phyloP scores from a whole-genome alignment of 2,888 invertebrate species.

The Drosophila longiperda region DNA sequence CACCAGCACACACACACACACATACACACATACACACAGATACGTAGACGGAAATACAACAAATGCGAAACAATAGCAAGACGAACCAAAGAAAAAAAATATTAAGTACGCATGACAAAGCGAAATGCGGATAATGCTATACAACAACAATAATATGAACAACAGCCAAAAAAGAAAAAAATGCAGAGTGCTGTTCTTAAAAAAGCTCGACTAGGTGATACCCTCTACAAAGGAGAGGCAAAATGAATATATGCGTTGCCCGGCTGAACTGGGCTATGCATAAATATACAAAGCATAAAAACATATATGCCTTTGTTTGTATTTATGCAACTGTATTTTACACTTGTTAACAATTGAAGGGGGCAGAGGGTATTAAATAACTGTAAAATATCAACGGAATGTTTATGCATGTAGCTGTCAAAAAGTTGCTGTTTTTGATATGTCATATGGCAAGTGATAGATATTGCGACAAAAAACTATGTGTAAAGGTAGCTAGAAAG shows the following conservation, averaged over 20 bases:
- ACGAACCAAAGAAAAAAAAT: conserved; percentile 7
- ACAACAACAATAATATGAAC: conserved; percentile 22
- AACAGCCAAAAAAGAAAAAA: conserved; percentile 6
- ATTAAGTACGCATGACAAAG: conserved; percentile 58
- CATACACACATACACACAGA: conserved; percentile 11
- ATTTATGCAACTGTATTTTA: too few relatives aligned
- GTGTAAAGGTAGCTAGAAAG: background rate
- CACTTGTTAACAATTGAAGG: background rate
- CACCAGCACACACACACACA: background rate
- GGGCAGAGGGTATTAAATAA: conserved; percentile 14
- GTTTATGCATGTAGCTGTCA: conserved; percentile 40
- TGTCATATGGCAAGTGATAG: conserved; percentile 29
- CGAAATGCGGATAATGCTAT: conserved; percentile 66
- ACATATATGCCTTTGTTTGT: background rate
- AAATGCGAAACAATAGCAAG: conserved; percentile 19
- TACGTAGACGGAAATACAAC: background rate
- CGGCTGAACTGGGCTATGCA: background rate
- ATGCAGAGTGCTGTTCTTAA: background rate
- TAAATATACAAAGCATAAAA: too few relatives aligned
- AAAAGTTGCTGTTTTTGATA: conserved; percentile 59
- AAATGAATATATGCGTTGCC: background rate
- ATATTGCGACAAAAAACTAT: background rate
- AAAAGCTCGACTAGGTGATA: background rate
- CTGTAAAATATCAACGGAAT: conserved; percentile 38
- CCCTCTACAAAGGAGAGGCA: background rate